These are phyloP conservation scores for Lottia scabra DNA, from an alignment of 2,888 invertebrate species.

Conservation along the genomic window DNA sequence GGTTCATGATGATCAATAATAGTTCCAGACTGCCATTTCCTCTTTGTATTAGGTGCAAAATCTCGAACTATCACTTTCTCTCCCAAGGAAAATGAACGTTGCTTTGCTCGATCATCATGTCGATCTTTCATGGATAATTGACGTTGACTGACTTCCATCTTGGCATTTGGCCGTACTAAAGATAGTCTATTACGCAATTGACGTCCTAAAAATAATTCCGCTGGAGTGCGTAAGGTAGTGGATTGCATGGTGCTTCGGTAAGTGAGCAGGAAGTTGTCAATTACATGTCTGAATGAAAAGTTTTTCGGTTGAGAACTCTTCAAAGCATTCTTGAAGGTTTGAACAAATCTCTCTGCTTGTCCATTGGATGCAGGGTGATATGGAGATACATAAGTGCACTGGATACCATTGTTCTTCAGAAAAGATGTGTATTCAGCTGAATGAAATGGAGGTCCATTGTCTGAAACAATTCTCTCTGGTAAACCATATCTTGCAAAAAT, in stretches of 20 bases:
- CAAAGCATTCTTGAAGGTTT: neutral
- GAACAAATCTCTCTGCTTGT: conserved; percentile 41
- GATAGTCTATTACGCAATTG: conserved; percentile 18
- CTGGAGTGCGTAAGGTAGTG: conserved; percentile 24
- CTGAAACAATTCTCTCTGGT: conserved; percentile 52
- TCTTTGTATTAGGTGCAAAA: too few relatives aligned
- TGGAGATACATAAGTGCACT: conserved; percentile 33
- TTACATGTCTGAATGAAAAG: conserved; percentile 13
- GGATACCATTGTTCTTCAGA: conserved; percentile 37
- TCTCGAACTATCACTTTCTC: too few relatives aligned
- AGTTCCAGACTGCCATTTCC: too few relatives aligned
- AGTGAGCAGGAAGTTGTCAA: conserved; percentile 18
- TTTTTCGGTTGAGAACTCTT: neutral
- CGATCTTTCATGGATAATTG: too few relatives aligned
- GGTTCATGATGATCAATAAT: too few relatives aligned
- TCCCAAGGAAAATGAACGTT: too few relatives aligned
- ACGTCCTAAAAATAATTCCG: conserved; percentile 31
- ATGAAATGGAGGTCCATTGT: conserved; percentile 59
- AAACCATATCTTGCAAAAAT: conserved; percentile 45
- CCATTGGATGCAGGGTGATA: conserved; percentile 56
- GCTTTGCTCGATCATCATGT: too few relatives aligned
- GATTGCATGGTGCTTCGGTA: conserved; percentile 25
- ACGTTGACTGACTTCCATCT: too few relatives aligned
- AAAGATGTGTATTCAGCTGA: conserved; percentile 43
- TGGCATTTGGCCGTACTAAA: conserved; percentile 15